Base-by-base conservation (phyloP, 2,888 invertebrate species). In the Macrostomum cliftonense region DNA sequence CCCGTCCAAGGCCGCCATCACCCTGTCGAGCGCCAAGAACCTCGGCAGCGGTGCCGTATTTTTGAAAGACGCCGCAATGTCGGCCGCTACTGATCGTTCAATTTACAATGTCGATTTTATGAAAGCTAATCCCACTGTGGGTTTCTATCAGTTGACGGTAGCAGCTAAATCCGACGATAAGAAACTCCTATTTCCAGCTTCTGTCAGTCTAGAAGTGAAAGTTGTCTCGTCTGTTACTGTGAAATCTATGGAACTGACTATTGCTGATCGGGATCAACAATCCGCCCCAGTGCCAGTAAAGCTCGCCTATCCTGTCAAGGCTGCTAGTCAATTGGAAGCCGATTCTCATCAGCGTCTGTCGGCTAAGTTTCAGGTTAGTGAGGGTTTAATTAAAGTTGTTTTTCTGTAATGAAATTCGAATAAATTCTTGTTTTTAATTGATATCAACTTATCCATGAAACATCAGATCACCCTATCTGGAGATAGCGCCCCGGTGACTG, bases 221-320 rank as follows among this genome's bases (percentile, higher is more conserved):
- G 69, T 70, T 14, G 67, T 64, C 1, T 65, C 67, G 2, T 57
- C 63, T 47, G 63, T 67, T 9, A 49, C 55, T 53, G 76, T 89
- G 1, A 78, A 81, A 57, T 78, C 76, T 49, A 75, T 85, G 44
- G 88, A 91, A 68, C 75, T 91, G 44, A 87, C 87, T 4, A 77
- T 88, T 17, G 82, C 81, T 2, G 91, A 93, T 67, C 79, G 83
- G 7, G 93, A 93, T 68, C 85, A 88, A 54, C 80, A 82, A 2
- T 81, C 83, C 20, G 79, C 82, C 49, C 79, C 84, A 0, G 82
- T 37, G 17, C 20, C 21, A 13, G 21, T 19, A 2, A 13, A 36
- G 28, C 28, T 28, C 5, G 9, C 28, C 28, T 28, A 28, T 28
- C 28, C 28, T 4, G 28, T 9, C 28, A 28, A 28, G 28, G 28